Evolutionary conservation across 2,113 vertebrate genomes (phyloP).

Genomic region (Grammomys surdaster): DNA sequence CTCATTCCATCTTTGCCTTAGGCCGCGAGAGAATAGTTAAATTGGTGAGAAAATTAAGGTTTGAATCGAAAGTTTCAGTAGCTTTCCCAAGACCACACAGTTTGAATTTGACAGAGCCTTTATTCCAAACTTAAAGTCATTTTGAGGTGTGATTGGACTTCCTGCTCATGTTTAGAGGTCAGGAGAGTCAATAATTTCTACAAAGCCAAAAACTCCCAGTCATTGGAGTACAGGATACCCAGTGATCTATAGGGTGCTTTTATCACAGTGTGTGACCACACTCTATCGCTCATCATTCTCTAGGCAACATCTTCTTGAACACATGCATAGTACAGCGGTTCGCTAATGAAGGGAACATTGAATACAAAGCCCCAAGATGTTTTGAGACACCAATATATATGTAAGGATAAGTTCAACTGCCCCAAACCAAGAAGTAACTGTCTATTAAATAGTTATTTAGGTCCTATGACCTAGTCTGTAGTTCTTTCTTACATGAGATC

Average conservation of each 20-base stretch:
- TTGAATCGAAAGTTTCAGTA: background rate
- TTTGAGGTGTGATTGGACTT: background rate
- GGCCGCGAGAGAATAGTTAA: background rate
- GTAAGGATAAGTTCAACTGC: background rate
- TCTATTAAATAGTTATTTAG: conserved; percentile 28
- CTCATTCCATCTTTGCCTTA: conserved; percentile 11
- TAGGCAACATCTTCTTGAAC: background rate
- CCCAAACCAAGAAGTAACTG: background rate
- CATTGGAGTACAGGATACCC: background rate
- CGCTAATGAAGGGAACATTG: background rate
- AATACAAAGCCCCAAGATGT: background rate
- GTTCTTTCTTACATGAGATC: background rate
- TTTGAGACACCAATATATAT: conserved; percentile 19
- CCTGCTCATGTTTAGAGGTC: background rate
- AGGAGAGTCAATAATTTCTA: conserved; percentile 34
- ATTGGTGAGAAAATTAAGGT: conserved; percentile 13
- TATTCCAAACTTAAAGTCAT: background rate
- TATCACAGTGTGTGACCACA: background rate
- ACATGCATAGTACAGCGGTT: background rate
- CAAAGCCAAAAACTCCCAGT: background rate
- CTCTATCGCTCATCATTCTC: background rate
- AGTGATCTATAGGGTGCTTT: background rate
- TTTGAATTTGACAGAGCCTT: conserved; percentile 12
- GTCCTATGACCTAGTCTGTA: background rate
- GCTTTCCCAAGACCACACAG: background rate